Conservation (phyloP, 2,113 vertebrate genomes). For the Bagarius yarrelli region DNA sequence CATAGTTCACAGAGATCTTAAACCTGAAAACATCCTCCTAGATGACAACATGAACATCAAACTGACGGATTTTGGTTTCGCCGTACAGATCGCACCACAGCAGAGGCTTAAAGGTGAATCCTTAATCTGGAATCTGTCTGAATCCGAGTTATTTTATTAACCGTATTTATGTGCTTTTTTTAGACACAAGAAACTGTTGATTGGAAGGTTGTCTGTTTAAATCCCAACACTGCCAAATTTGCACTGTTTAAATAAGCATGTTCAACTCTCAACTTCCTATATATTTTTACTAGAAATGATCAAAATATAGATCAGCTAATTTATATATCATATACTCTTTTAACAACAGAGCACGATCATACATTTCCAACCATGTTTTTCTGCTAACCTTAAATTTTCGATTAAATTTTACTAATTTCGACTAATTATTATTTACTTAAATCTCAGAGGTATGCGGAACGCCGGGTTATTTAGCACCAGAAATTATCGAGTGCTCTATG, state of each 20-base stretch:
- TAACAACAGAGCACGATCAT: neutral
- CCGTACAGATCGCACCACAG: slow-evolving; percentile 76
- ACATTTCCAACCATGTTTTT: neutral
- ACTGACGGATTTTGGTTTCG: slow-evolving; percentile 94
- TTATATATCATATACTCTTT: neutral
- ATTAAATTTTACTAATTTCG: too few species aligned
- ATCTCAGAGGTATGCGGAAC: slow-evolving; percentile 90
- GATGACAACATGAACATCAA: slow-evolving; percentile 96
- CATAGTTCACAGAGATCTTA: slow-evolving; percentile 94
- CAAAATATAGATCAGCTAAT: neutral
- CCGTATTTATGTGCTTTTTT: neutral
- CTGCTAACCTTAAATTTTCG: neutral
- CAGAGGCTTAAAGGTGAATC: slow-evolving; percentile 83
- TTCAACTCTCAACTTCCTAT: neutral
- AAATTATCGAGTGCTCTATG: slow-evolving; percentile 97
- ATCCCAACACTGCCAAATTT: neutral
- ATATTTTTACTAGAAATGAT: neutral
- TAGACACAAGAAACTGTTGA: neutral
- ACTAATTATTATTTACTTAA: neutral
- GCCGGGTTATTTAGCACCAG: slow-evolving; percentile 91
- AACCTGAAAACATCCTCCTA: slow-evolving; percentile 95
- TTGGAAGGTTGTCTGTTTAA: neutral
- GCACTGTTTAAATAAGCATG: neutral
- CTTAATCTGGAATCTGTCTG: neutral
- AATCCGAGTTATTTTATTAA: neutral